Base-by-base conservation (phyloP, 2,888 invertebrate genomes). In the Himalopsyche tibetana region DNA sequence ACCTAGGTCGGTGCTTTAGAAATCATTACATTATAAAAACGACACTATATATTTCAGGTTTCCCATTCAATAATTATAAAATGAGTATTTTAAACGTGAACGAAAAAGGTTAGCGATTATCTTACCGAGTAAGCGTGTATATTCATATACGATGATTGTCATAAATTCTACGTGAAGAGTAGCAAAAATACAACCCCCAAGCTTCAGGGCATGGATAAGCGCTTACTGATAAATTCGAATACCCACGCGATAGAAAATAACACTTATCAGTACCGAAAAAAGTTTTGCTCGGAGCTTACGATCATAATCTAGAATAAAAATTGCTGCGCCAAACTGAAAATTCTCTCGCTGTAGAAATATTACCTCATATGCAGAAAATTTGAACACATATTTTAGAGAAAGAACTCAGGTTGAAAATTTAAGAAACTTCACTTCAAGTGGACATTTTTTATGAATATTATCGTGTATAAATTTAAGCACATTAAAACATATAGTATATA, bases 281-380 rank as follows among this genome's bases (percentile, higher is more conserved):
- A 51, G 63, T 63, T 63, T 63, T 63, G 19, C 63, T 28, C 63
- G 28, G 19, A 63, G 63, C 63, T 63, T 63, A 63, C 63, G 63
- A 28, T 63, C 63, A 63, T 63, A 63, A 63, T 63, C 63, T 63
- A 28, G 63, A 63, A 63, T 63, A 63, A 63, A 63, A 63, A 63
- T 63, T 28, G 63, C 63, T 63, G 63, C 63, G 63, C 63, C 63
- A 63, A 63, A 63, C 63, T 63, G 63, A 11, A 63, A 63, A 63
- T 28, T 63, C 63, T 63, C 19, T 63, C 28, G 63, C 19, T 63
- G n/a, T 11, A 63, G 28, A 19, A 63, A 63, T 63, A 63, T 63
- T 63, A 63, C 63, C 63, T 63, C 63, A 63, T 63, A 63, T 63
- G 63, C 63, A 63, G 63, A 63, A 63, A 63, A 63, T 63, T 63